These are phyloP conservation scores for Fopius arisanus DNA, from an alignment of 1,140 invertebrate species.

Conservation along the genomic window DNA sequence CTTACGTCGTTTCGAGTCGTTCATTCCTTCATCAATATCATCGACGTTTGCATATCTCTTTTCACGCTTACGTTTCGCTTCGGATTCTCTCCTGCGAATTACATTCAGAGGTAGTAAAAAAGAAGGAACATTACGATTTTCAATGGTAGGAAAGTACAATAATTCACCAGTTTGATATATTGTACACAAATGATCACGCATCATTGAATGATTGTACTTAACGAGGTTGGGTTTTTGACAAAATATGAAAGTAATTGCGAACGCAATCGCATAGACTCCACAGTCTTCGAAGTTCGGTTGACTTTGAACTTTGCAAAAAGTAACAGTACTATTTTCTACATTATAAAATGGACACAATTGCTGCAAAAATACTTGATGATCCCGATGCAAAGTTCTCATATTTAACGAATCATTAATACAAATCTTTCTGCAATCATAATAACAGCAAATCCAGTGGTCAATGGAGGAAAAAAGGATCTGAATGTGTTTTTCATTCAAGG, in stretches of 20 bases:
- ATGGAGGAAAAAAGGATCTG: conserved; percentile 14
- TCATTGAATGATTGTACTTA: not conserved
- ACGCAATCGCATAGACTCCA: conserved; percentile 33
- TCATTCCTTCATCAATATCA: not conserved
- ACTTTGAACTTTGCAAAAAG: conserved; percentile 24
- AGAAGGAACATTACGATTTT: not conserved
- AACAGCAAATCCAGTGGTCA: conserved; percentile 33
- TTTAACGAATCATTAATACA: conserved; percentile 34
- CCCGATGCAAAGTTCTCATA: conserved; percentile 17
- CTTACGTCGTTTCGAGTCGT: not conserved
- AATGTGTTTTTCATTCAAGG: conserved; percentile 13
- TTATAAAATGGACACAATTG: conserved; percentile 22
- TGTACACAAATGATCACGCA: not conserved
- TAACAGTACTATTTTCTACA: not conserved
- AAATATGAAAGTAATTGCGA: conserved; percentile 25
- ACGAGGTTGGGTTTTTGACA: conserved; percentile 11
- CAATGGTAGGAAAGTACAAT: not conserved
- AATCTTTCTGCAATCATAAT: conserved; percentile 28
- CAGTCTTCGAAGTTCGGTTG: conserved; percentile 29
- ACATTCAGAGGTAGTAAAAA: not conserved
- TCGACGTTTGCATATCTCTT: not conserved
- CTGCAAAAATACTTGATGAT: conserved; percentile 27
- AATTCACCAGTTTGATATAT: not conserved
- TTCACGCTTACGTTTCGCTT: not conserved
- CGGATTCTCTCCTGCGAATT: not conserved